Conservation (phyloP, 2,888 invertebrate genomes). For the Dromius quadrimaculatus region DNA sequence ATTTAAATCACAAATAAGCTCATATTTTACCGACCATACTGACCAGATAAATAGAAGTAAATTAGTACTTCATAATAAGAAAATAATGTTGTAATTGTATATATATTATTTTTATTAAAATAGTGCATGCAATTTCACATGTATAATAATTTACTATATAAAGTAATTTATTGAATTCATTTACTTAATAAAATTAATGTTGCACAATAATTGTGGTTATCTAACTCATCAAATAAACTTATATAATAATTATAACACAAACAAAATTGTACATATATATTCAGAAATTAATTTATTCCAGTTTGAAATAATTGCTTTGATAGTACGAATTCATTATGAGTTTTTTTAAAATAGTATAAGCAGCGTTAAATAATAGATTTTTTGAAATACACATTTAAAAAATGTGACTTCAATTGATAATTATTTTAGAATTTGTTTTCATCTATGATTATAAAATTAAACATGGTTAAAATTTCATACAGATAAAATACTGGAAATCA, state of each 20-base stretch:
- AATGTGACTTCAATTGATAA: slow-evolving; percentile 4
- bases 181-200: slow-evolving; percentile 43
- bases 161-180: slow-evolving; percentile 26
- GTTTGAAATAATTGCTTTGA: slow-evolving; percentile 1
- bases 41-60: too few relatives aligned
- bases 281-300: slow-evolving; percentile 10
- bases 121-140: slow-evolving; percentile 47
- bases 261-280: slow-evolving; percentile 18
- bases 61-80: too few relatives aligned
- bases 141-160: slow-evolving; percentile 36
- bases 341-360: slow-evolving; percentile 1
- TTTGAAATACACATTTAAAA: not conserved
- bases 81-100: slow-evolving; percentile 2
- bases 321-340: not conserved
- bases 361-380: not conserved
- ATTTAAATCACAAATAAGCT: too few relatives aligned
- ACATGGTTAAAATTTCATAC: slow-evolving; percentile 5
- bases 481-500: slow-evolving; percentile 6
- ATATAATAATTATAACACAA: slow-evolving; percentile 18
- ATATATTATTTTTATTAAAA: slow-evolving; percentile 45
- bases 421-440: slow-evolving; percentile 12
- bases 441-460: slow-evolving; percentile 8
- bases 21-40: too few relatives aligned
- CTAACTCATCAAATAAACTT: slow-evolving; percentile 27
- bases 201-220: slow-evolving; percentile 39